Evolutionary conservation across 1,140 invertebrate genomes (phyloP).

Genomic region (Danaus melanippus): DNA sequence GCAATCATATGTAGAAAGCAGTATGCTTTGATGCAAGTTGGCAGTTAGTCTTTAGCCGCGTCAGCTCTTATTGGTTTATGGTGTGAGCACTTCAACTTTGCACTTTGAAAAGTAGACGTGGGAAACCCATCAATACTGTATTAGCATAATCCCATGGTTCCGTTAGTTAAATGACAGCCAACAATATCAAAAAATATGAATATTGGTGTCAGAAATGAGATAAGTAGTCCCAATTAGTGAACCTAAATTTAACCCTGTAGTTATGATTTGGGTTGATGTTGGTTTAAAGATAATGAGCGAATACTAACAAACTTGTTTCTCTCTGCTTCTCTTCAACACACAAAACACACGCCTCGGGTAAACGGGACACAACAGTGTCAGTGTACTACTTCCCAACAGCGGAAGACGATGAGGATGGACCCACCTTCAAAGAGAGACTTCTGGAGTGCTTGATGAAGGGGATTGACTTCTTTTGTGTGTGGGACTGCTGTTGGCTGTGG

Average conservation of each 20-base stretch:
- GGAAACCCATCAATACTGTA: neutral
- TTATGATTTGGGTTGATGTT: slow-evolving; percentile 26
- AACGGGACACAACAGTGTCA: slow-evolving; percentile 80
- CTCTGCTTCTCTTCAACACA: slow-evolving; percentile 47
- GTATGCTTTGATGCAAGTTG: slow-evolving; percentile 33
- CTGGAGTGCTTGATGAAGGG: slow-evolving; percentile 82
- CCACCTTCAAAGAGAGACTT: slow-evolving; percentile 89
- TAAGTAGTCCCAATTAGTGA: slow-evolving; percentile 1
- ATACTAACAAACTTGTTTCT: slow-evolving; percentile 69
- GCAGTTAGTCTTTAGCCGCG: slow-evolving; percentile 2
- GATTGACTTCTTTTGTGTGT: slow-evolving; percentile 95
- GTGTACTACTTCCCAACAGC: slow-evolving; percentile 94
- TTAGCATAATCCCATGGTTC: slow-evolving; percentile 5
- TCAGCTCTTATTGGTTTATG: slow-evolving; percentile 11
- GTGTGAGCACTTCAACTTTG: slow-evolving; percentile 28
- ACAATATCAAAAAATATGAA: slow-evolving; percentile 65
- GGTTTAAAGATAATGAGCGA: slow-evolving; percentile 64
- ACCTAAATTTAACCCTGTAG: slow-evolving; percentile 3
- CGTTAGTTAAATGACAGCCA: slow-evolving; percentile 61
- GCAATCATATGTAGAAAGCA: slow-evolving; percentile 23
- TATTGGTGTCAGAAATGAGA: slow-evolving; percentile 44
- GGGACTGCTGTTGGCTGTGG: slow-evolving; percentile 96
- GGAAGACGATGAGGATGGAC: slow-evolving; percentile 90
- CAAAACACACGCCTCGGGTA: slow-evolving; percentile 59
- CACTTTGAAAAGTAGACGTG: slow-evolving; percentile 15